Conservation (phyloP, 2,888 invertebrate species). For the Chaetogeoica ovagalla region DNA sequence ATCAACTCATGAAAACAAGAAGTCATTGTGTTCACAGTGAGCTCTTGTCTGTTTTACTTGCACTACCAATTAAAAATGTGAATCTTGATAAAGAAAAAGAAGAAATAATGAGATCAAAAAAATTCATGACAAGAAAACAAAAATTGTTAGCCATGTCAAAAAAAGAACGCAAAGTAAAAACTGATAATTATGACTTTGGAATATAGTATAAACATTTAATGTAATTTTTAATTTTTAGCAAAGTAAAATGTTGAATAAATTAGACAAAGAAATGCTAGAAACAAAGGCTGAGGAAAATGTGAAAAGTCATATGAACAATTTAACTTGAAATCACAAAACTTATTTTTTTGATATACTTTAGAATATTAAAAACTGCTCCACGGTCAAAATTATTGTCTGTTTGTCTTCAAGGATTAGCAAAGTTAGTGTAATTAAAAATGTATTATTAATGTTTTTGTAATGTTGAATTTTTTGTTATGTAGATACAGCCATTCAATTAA, state of each 20-base stretch:
- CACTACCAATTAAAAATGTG: slow-evolving; percentile 76
- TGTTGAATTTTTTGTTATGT: slow-evolving; percentile 55
- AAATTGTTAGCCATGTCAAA: slow-evolving; percentile 80
- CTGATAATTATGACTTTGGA: not conserved
- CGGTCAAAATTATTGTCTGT: slow-evolving; percentile 76
- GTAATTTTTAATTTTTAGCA: slow-evolving; percentile 61
- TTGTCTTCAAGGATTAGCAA: slow-evolving; percentile 87
- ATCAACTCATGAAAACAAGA: slow-evolving; percentile 74
- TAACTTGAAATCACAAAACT: slow-evolving; percentile 89
- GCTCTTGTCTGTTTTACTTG: slow-evolving; percentile 77
- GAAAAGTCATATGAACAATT: slow-evolving; percentile 71
- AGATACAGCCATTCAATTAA: slow-evolving; percentile 96
- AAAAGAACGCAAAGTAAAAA: slow-evolving; percentile 76
- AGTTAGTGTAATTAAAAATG: slow-evolving; percentile 65
- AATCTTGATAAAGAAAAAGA: slow-evolving; percentile 78
- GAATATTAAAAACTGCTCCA: slow-evolving; percentile 81
- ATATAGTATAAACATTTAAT: slow-evolving; percentile 25
- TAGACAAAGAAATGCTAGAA: slow-evolving; percentile 88
- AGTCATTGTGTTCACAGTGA: slow-evolving; percentile 70
- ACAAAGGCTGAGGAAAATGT: slow-evolving; percentile 88
- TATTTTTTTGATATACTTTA: slow-evolving; percentile 92
- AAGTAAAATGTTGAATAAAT: slow-evolving; percentile 78
- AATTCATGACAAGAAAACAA: slow-evolving; percentile 76
- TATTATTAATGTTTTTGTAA: slow-evolving; percentile 2
- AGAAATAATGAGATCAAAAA: slow-evolving; percentile 74